These are phyloP conservation scores for Ecdyonurus torrentis DNA, from an alignment of 2,888 invertebrate genomes.

Conservation along the genomic window DNA sequence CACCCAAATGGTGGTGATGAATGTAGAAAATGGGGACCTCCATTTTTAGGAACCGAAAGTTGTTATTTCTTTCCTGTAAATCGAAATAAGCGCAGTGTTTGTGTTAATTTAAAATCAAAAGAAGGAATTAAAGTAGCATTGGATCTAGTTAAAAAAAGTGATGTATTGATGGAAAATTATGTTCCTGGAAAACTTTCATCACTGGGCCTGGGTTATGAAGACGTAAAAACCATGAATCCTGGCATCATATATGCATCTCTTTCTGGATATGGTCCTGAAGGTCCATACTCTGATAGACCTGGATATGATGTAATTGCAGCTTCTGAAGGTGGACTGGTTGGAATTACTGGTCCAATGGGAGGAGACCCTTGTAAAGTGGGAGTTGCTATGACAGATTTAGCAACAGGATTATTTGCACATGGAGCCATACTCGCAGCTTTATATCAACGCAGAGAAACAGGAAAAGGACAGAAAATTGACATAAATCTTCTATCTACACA, in stretches of 20 bases:
- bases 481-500: slow-evolving; percentile 89
- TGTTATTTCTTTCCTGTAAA: slow-evolving; percentile 79
- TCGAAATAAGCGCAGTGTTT: slow-evolving; percentile 86
- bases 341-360: slow-evolving; percentile 70
- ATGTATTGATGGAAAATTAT: slow-evolving; percentile 87
- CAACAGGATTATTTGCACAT: slow-evolving; percentile 87
- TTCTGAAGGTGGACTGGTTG: slow-evolving; percentile 76
- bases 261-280: slow-evolving; percentile 77
- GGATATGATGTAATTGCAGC: slow-evolving; percentile 95
- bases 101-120: slow-evolving; percentile 60
- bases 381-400: slow-evolving; percentile 81
- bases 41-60: slow-evolving; percentile 51
- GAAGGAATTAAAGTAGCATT: slow-evolving; percentile 46
- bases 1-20: slow-evolving; percentile 71
- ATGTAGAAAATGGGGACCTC: slow-evolving; percentile 85
- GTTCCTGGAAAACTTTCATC: slow-evolving; percentile 72
- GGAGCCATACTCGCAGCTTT: slow-evolving; percentile 89
- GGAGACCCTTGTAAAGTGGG: slow-evolving; percentile 84
- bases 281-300: slow-evolving; percentile 73
- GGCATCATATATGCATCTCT: slow-evolving; percentile 82
- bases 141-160: slow-evolving; percentile 57
- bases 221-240: slow-evolving; percentile 50
- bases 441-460: slow-evolving; percentile 55
- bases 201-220: slow-evolving; percentile 63
- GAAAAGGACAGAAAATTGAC: slow-evolving; percentile 80